Evolutionary conservation across 2,113 vertebrate genomes (phyloP).

Genomic region (Tyrannus savana): DNA sequence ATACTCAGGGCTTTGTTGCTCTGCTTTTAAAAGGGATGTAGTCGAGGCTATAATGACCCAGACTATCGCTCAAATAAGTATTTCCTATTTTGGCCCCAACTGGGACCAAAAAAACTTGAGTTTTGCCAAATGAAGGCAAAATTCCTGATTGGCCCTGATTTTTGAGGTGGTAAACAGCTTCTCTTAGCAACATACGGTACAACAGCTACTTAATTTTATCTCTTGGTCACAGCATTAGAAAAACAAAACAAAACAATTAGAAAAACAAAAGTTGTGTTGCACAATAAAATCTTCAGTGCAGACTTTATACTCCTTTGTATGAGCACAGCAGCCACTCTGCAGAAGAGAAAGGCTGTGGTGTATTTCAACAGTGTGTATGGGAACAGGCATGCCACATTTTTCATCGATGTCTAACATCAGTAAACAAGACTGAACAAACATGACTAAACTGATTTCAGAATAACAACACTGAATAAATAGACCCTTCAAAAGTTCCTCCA

Average conservation of each 20-base stretch:
- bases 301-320: neutral
- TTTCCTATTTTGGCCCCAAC: slow-evolving; percentile 14
- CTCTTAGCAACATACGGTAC: neutral
- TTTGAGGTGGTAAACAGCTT: neutral
- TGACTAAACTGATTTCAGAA: neutral
- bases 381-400: slow-evolving; percentile 14
- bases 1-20: slow-evolving; percentile 15
- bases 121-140: slow-evolving; percentile 2
- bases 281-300: neutral
- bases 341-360: neutral
- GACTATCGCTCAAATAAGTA: slow-evolving; percentile 28
- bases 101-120: neutral
- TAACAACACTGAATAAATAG: neutral
- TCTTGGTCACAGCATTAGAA: neutral
- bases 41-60: neutral
- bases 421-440: slow-evolving; percentile 48
- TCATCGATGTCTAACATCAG: neutral
- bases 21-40: slow-evolving; percentile 32
- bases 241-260: neutral
- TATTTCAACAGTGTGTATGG: neutral
- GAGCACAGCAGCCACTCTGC: neutral
- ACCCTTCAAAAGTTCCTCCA: neutral
- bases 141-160: neutral
- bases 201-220: neutral
- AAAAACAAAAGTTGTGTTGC: neutral